Conservation (phyloP, 2,113 vertebrate species). For the Micronycteris hirsuta region DNA sequence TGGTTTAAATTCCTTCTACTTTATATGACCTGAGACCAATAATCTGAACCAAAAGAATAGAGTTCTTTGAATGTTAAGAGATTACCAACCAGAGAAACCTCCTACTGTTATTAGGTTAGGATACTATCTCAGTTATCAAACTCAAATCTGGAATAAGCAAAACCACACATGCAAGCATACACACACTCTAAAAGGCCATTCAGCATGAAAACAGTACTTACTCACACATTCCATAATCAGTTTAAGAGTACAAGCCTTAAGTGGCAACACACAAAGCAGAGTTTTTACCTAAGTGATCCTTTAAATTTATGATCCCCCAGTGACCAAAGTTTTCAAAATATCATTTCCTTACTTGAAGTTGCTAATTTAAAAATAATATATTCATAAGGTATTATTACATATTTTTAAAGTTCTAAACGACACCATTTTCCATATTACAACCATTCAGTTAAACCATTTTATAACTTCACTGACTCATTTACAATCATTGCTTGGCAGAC, state of each 20-base stretch:
- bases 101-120: conserved; percentile 35
- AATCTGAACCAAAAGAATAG: conserved; percentile 37
- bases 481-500: neutral
- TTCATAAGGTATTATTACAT: neutral
- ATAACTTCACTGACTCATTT: conserved; percentile 3
- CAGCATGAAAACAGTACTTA: conserved; percentile 30
- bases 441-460: conserved; percentile 23
- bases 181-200: conserved; percentile 32
- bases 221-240: neutral
- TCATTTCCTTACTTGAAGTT: conserved; percentile 2
- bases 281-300: neutral
- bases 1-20: conserved; percentile 33
- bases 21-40: conserved; percentile 18
- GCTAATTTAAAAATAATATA: conserved; percentile 19
- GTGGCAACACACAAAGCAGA: neutral
- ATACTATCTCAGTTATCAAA: conserved; percentile 55
- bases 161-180: neutral
- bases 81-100: conserved; percentile 30
- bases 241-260: conserved; percentile 25
- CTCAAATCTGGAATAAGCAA: conserved; percentile 44
- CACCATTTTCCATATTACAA: neutral
- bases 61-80: conserved; percentile 46
- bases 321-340: conserved; percentile 42
- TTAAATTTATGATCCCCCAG: neutral
- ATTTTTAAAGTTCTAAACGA: neutral